Percentiles rank a stretch among this genome's conserved stretches.
phyloP scores from a whole-genome alignment of 2,113 vertebrate species.

The Hypocryptadius cinnamomeus region DNA sequence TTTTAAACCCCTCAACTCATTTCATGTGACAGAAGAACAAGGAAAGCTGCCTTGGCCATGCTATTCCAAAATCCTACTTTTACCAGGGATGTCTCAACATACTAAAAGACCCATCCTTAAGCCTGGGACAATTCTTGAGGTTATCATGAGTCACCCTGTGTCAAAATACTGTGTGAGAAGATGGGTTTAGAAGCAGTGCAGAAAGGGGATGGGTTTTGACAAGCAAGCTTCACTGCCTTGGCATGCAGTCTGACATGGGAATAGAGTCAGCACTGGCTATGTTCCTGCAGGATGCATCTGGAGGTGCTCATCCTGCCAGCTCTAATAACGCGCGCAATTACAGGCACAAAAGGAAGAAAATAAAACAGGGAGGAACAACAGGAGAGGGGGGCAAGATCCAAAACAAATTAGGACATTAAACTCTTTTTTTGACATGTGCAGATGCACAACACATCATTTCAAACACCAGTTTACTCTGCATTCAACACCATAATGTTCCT shows the following conservation, averaged over 20 bases:
- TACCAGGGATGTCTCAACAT: not conserved
- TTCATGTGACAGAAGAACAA: not conserved
- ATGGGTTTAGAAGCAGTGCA: not conserved
- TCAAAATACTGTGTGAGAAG: not conserved
- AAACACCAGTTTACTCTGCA: not conserved
- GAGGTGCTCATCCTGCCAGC: conserved; percentile 57
- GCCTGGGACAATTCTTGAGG: not conserved
- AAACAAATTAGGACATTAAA: not conserved
- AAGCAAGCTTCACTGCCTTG: conserved; percentile 10
- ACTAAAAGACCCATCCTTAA: not conserved
- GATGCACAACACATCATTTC: conserved; percentile 10
- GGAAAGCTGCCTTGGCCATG: not conserved
- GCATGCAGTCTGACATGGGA: conserved; percentile 3
- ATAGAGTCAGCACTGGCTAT: conserved; percentile 40
- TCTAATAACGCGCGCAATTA: not conserved
- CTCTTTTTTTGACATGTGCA: not conserved
- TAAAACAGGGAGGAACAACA: not conserved
- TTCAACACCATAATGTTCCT: not conserved
- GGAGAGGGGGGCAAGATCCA: not conserved
- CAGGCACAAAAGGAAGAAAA: conserved; percentile 8
- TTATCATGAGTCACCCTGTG: not conserved
- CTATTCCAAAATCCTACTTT: not conserved
- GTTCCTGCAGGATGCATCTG: conserved; percentile 51
- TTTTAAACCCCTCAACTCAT: not conserved
- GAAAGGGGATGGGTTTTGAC: conserved; percentile 12